These are phyloP conservation scores for Puntigrus tetrazona DNA, from an alignment of 2,113 vertebrate genomes.

Conservation along the genomic window DNA sequence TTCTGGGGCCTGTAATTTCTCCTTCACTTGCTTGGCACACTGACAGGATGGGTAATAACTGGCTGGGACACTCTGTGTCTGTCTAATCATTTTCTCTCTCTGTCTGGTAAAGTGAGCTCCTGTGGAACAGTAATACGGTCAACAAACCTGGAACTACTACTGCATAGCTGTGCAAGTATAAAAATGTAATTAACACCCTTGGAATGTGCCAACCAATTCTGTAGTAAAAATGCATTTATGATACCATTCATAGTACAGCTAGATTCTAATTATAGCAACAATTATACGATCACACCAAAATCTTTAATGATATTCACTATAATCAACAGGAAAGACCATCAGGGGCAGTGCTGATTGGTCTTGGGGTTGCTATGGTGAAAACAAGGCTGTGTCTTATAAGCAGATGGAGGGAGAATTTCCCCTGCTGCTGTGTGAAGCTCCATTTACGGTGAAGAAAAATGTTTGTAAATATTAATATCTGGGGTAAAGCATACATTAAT, in stretches of 20 bases:
- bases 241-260: neutral
- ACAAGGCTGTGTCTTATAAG: neutral
- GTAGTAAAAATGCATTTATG: neutral
- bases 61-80: constrained; percentile 16
- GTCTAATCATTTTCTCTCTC: constrained; percentile 11
- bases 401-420: constrained; percentile 22
- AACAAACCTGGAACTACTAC: constrained; percentile 2
- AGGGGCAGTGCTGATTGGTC: neutral
- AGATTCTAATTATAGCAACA: neutral
- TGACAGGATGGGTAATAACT: constrained; percentile 25
- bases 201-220: neutral
- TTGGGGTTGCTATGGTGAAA: constrained; percentile 36
- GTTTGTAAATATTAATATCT: neutral
- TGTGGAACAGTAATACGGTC: neutral
- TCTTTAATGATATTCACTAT: neutral
- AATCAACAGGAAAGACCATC: neutral
- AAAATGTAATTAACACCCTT: neutral
- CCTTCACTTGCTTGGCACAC: constrained; percentile 17
- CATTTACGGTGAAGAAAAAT: neutral
- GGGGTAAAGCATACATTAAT: neutral
- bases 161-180: neutral
- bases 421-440: neutral
- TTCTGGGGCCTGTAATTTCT: constrained; percentile 28
- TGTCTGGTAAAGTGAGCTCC: neutral
- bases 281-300: neutral